Conservation (phyloP, 2,113 vertebrate genomes). For the Ailuropoda melanoleuca region DNA sequence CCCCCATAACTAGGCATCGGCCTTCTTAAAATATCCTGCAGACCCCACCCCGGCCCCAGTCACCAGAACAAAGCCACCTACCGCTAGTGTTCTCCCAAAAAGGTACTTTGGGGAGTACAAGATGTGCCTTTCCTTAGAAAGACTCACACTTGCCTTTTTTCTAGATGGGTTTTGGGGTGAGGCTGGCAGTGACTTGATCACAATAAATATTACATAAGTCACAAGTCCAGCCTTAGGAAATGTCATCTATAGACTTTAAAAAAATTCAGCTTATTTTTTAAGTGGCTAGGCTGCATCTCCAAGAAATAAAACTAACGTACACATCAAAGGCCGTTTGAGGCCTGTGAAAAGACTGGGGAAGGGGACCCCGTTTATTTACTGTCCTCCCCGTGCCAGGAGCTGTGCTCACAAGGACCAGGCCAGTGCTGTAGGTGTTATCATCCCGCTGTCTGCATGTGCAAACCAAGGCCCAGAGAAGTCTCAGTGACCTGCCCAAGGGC, state of each 20-base stretch:
- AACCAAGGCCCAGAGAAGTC: not conserved
- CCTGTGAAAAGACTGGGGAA: fast-evolving
- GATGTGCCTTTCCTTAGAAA: not conserved
- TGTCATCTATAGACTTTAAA: not conserved
- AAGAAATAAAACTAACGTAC: too few relatives aligned
- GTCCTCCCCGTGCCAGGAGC: not conserved
- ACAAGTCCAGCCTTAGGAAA: not conserved
- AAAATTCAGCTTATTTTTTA: not conserved
- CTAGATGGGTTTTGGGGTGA: not conserved
- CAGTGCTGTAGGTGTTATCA: fast-evolving
- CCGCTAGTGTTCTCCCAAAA: fast-evolving
- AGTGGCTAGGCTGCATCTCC: not conserved
- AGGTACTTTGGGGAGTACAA: fast-evolving
- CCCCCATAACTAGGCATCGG: not conserved
- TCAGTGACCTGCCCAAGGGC: too few relatives aligned
- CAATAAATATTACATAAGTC: not conserved
- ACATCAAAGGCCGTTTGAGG: not conserved
- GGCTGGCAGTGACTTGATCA: not conserved
- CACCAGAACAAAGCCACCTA: not conserved
- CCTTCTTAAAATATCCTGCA: not conserved
- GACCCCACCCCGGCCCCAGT: fast-evolving
- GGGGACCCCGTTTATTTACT: not conserved
- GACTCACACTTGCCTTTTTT: too few relatives aligned
- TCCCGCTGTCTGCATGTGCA: fast-evolving
- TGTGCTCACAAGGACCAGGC: not conserved